These are phyloP conservation scores for Charadrius vociferus DNA, from an alignment of 2,113 vertebrate species.

Conservation along the genomic window DNA sequence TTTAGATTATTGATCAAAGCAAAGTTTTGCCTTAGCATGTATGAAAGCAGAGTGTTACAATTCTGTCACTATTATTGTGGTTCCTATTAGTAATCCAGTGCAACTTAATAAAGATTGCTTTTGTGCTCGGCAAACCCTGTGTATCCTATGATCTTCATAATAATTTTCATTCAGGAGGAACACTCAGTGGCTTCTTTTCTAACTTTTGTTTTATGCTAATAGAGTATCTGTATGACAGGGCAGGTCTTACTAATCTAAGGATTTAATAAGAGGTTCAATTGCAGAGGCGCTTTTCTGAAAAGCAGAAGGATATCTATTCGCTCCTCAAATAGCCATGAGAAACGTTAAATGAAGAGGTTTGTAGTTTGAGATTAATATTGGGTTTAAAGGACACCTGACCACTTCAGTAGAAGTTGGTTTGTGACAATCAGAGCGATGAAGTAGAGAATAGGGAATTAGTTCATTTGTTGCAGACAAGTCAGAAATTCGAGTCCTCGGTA, in stretches of 20 bases:
- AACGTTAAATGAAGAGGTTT: conserved; percentile 15
- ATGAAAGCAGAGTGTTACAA: neutral
- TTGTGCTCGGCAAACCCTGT: neutral
- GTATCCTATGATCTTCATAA: neutral
- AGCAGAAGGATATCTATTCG: conserved; percentile 9
- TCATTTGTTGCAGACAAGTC: neutral
- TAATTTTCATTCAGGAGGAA: neutral
- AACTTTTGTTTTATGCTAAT: neutral
- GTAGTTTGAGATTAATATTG: neutral
- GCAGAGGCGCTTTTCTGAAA: conserved; percentile 21
- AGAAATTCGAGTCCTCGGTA: neutral
- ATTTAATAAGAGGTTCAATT: conserved; percentile 28
- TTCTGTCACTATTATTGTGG: neutral
- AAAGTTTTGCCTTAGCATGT: neutral
- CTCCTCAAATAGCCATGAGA: neutral
- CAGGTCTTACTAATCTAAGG: neutral
- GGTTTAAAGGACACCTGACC: neutral
- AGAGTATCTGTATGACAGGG: conserved; percentile 9
- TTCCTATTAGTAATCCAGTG: neutral
- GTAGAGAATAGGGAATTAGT: neutral
- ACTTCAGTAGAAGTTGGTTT: conserved; percentile 3
- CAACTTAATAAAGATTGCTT: neutral
- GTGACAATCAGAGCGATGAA: neutral
- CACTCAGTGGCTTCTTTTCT: neutral
- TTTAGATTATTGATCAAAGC: neutral